These are phyloP conservation scores for Ctenoplectra terminalis DNA, from an alignment of 1,140 invertebrate genomes.

Conservation along the genomic window DNA sequence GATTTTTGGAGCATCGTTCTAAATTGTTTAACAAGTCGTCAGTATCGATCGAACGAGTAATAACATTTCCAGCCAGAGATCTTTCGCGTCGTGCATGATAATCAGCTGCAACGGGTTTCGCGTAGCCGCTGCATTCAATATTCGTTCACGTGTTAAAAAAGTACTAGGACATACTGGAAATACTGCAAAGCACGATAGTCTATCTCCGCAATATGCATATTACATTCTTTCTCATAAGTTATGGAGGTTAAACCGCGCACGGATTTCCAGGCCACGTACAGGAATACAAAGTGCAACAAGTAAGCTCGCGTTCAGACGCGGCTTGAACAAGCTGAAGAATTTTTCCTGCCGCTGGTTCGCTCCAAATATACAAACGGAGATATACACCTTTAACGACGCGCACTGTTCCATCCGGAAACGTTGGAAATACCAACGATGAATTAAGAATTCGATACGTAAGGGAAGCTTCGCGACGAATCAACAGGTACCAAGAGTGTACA, in stretches of 20 bases:
- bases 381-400: neutral
- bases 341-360: neutral
- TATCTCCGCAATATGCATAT: conserved; percentile 26
- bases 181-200: neutral
- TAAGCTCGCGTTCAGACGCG: neutral
- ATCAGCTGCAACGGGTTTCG: too few relatives aligned
- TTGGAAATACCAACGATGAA: too few relatives aligned
- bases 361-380: neutral
- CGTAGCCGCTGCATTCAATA: neutral
- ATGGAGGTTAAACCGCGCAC: neutral
- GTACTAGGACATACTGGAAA: neutral
- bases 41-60: too few relatives aligned
- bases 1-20: too few relatives aligned
- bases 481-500: neutral
- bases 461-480: neutral
- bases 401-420: too few relatives aligned
- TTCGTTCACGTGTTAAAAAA: neutral
- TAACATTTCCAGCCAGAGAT: too few relatives aligned
- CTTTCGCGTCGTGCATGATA: too few relatives aligned
- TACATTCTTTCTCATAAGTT: conserved; percentile 28
- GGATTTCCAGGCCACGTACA: conserved; percentile 5
- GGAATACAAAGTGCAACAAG: conserved; percentile 39
- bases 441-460: neutral
- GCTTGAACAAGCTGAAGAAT: neutral
- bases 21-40: too few relatives aligned